phyloP scores from a whole-genome alignment of 2,113 vertebrate species.

The Odocoileus virginianus region DNA sequence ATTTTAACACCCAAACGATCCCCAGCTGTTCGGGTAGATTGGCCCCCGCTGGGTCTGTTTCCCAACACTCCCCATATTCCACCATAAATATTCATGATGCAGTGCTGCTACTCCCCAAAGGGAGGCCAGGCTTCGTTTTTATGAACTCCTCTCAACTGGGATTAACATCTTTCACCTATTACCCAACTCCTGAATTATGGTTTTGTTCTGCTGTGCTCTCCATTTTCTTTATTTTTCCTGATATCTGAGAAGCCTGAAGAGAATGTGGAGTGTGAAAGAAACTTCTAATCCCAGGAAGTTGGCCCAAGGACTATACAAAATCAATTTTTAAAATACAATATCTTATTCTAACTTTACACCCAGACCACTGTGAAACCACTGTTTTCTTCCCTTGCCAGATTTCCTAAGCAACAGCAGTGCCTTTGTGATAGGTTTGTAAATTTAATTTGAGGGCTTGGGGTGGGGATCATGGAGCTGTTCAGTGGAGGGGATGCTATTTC shows the following conservation, averaged over 20 bases:
- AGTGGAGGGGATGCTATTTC: background rate
- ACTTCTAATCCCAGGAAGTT: slow-evolving; percentile 61
- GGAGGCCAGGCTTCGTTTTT: slow-evolving; percentile 49
- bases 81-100: slow-evolving; percentile 72
- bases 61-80: slow-evolving; percentile 55
- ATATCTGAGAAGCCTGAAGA: slow-evolving; percentile 54
- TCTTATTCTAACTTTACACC: slow-evolving; percentile 59
- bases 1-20: slow-evolving; percentile 72
- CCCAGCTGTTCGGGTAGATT: slow-evolving; percentile 64
- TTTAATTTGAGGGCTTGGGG: background rate
- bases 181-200: slow-evolving; percentile 55
- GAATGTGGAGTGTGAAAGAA: slow-evolving; percentile 55
- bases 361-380: slow-evolving; percentile 30
- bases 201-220: slow-evolving; percentile 16
- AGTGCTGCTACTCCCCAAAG: slow-evolving; percentile 45
- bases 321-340: slow-evolving; percentile 60
- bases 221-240: slow-evolving; percentile 50
- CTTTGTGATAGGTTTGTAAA: slow-evolving; percentile 13
- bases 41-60: slow-evolving; percentile 59
- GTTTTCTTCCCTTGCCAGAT: slow-evolving; percentile 21
- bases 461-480: background rate
- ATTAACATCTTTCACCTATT: slow-evolving; percentile 42
- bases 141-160: slow-evolving; percentile 63
- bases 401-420: slow-evolving; percentile 4
- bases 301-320: slow-evolving; percentile 66